Base-by-base conservation (phyloP, 2,113 vertebrate genomes). In the Laticauda laticaudata region DNA sequence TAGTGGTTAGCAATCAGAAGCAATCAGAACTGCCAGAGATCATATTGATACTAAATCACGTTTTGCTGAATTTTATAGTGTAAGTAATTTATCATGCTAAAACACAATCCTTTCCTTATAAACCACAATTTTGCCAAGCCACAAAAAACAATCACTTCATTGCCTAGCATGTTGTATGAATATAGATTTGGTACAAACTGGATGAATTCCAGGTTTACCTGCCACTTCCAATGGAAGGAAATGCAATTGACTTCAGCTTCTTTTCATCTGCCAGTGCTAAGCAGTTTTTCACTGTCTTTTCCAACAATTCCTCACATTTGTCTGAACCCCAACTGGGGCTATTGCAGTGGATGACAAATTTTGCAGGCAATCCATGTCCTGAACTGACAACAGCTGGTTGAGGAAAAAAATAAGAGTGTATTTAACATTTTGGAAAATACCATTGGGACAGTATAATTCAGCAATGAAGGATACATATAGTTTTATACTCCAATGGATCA, bases 261-360 rank as follows among this genome's bases (percentile, higher is more conserved):
- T 99, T 99, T 93, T 99, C 99, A n/a, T 99, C 99, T 2, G 99
- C 99, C 95, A 99, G 96, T 29, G 99, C 99, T 96, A 99, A 97
- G 96, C 99, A 99, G 97, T 99, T 99, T 97, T 99, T 99, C 97
- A 99, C 99, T 0, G 99, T 99, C 97, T 99, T 99, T 91, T 99
- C 99, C 97, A 99, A 98, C 96, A 99, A 94, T 95, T 99, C 99
- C 96, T 99, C 99, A 0, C 99, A 99, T 93, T 98, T 99, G 95
- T 99, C 99, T 0, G 98, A 98, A 91, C 99, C 99, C 99, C 99
- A 99, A 0, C 98, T 97, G 0, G 99, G 99, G 96, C 99, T 99
- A 59, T 99, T 98, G 95, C 99, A 99, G 97, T 99, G 99, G 97
- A 99, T 99, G 94, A 99, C 99, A 96, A 99, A 99, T 97, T 99